Evolutionary conservation across 2,113 vertebrate genomes (phyloP), one percentile per base, ranked within the genome.

Genomic region (Pseudois nayaur): DNA sequence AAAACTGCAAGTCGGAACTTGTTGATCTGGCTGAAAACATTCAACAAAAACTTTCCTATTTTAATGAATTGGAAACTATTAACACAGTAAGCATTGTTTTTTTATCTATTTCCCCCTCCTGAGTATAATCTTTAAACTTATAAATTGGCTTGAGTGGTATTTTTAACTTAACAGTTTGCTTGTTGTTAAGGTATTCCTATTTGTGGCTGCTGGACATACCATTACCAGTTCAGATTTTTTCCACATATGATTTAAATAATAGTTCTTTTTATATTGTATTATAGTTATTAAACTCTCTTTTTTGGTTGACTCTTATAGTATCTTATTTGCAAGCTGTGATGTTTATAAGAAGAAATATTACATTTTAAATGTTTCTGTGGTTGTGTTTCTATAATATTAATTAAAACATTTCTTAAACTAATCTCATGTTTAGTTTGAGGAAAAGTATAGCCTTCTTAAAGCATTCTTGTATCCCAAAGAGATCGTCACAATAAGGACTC

Each of bases 1-100:
- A 97, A 98, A 98, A 96, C 98, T 84, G 45, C 94, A 99, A 98
- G 99, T 99, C 99, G 1, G 99, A 99, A 95, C 99, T 99, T 76
- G 99, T 99, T 98, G 99, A 99, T 94, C 97, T 99, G 98, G 99
- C 99, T 86, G 99, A 99, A 98, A 99, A 99, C 98, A 99, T 99
- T 97, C 99, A 99, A 98, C 99, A 99, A 98, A 99, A 99, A 97
- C 99, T 99, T 83, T 99, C 99, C 3, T 99, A 99, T 98, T 99
- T 99, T 98, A 99, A 99, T 88, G 99, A 99, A 97, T 97, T 99
- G 97, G 99, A 99, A 98, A 99, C 99, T 98, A 99, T 99, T 97
- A 99, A 99, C 97, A 99, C 99, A 97, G 99, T 99, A 99, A 97
- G 99, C 98, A 92, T 90, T 95, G 1, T 40, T 88, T 92, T 96